A percentile compares a stretch with the other conserved stretches of the same genome.
phyloP scores from a whole-genome alignment of 1,140 invertebrate species.

The Galendromus occidentalis region DNA sequence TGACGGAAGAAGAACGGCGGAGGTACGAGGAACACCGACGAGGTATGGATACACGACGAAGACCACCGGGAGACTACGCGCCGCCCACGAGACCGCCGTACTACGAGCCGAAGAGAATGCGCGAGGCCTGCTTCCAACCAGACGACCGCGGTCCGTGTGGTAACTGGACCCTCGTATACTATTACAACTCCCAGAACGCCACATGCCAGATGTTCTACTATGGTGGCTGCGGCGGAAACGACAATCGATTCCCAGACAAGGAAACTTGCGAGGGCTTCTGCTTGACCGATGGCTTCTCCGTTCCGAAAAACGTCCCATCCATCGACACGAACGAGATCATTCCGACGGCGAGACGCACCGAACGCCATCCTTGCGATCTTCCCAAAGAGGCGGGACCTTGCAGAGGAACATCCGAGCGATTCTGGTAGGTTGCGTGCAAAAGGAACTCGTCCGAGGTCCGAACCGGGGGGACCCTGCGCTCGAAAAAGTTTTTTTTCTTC shows the following conservation, averaged over 20 bases:
- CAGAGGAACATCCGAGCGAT: slow-evolving; percentile 29
- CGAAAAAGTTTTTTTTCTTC: too few relatives aligned
- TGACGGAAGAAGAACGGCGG: not conserved
- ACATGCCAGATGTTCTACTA: slow-evolving; percentile 49
- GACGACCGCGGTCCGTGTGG: slow-evolving; percentile 55
- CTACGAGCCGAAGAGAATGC: not conserved
- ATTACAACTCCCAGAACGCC: slow-evolving; percentile 40
- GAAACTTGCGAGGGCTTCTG: slow-evolving; percentile 57
- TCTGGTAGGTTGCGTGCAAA: too few relatives aligned
- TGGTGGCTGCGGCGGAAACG: slow-evolving; percentile 45
- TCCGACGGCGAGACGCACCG: not conserved
- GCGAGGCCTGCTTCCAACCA: slow-evolving; percentile 43
- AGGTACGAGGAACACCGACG: not conserved
- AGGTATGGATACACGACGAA: slow-evolving; percentile 23
- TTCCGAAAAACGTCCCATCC: not conserved
- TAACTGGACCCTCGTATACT: slow-evolving; percentile 58
- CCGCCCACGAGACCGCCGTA: not conserved
- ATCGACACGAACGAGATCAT: not conserved
- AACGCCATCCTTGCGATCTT: slow-evolving; percentile 40
- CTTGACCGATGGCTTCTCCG: slow-evolving; percentile 20
- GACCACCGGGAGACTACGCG: not conserved
- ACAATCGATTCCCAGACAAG: slow-evolving; percentile 58
- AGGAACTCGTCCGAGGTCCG: too few relatives aligned
- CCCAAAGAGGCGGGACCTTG: slow-evolving; percentile 67
- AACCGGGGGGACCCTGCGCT: too few relatives aligned